phyloP scores from a whole-genome alignment of 2,797 vertebrate species.

The Limnodromus scolopaceus region DNA sequence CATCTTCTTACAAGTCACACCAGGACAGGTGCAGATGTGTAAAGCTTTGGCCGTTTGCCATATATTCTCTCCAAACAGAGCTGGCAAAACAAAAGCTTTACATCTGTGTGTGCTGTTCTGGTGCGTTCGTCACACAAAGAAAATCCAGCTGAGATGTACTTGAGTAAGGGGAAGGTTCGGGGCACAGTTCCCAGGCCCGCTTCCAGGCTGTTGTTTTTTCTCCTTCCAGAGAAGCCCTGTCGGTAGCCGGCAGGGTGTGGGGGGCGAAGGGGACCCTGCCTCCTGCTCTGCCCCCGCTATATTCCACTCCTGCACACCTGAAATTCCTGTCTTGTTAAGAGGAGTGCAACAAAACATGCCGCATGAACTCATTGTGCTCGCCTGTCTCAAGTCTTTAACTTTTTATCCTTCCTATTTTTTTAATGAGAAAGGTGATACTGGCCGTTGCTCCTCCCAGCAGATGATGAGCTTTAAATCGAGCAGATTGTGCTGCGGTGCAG shows the following conservation, averaged over 20 bases:
- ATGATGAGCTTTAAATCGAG: constrained; percentile 31
- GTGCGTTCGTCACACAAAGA: neutral
- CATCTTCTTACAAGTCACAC: neutral
- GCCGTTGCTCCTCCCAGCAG: constrained; percentile 19
- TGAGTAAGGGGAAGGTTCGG: constrained; percentile 7
- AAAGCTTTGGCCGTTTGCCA: neutral
- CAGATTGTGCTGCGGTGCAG: neutral
- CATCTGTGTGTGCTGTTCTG: constrained; percentile 25
- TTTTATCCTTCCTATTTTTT: constrained; percentile 56
- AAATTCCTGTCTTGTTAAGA: constrained; percentile 25
- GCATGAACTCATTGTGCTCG: constrained; percentile 3
- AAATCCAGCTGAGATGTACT: neutral
- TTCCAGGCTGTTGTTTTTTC: neutral
- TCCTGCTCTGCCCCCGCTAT: neutral
- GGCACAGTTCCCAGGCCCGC: neutral
- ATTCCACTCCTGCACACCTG: constrained; percentile 34
- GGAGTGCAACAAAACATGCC: constrained; percentile 28
- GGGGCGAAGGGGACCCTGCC: neutral
- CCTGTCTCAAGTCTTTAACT: constrained; percentile 32
- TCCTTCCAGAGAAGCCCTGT: neutral
- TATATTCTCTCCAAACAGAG: neutral
- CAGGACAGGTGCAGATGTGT: constrained; percentile 3
- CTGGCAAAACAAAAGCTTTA: constrained; percentile 35
- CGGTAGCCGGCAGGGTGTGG: neutral
- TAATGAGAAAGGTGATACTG: constrained; percentile 30